phyloP scores from a whole-genome alignment of 1,140 invertebrate species.

The Caenorhabditis remanei region DNA sequence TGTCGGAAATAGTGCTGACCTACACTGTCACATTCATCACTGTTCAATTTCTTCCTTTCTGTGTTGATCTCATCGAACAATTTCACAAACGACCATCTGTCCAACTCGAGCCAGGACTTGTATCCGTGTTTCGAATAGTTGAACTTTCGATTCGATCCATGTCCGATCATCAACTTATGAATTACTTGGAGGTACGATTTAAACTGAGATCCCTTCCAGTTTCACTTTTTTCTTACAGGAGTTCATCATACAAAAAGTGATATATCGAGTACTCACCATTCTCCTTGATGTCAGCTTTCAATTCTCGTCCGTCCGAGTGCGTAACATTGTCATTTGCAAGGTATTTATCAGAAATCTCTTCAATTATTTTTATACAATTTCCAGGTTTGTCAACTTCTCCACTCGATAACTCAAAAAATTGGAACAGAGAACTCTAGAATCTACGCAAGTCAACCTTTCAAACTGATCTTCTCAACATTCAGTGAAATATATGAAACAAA shows the following conservation, averaged over 20 bases:
- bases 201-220: neutral
- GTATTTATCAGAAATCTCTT: neutral
- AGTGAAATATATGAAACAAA: constrained; percentile 41
- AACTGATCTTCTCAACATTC: constrained; percentile 43
- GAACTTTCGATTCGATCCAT: constrained; percentile 67
- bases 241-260: constrained; percentile 47
- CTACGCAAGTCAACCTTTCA: constrained; percentile 51
- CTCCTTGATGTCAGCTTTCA: constrained; percentile 1
- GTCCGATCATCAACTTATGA: constrained; percentile 74
- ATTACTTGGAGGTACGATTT: constrained; percentile 70
- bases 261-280: constrained; percentile 36
- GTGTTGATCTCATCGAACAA: constrained; percentile 83
- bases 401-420: constrained; percentile 43
- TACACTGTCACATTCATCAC: constrained; percentile 94
- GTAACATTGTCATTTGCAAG: constrained; percentile 49
- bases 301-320: constrained; percentile 13
- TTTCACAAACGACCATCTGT: constrained; percentile 64
- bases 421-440: constrained; percentile 50
- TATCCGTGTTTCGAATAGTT: constrained; percentile 68
- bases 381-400: constrained; percentile 29
- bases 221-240: neutral
- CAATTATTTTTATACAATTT: neutral
- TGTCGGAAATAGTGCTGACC: constrained; percentile 87
- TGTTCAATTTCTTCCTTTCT: constrained; percentile 92
- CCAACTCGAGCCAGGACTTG: constrained; percentile 68